Evolutionary conservation across 2,888 invertebrate genomes (phyloP).

Genomic region (Pycnomerus fuliginosus): DNA sequence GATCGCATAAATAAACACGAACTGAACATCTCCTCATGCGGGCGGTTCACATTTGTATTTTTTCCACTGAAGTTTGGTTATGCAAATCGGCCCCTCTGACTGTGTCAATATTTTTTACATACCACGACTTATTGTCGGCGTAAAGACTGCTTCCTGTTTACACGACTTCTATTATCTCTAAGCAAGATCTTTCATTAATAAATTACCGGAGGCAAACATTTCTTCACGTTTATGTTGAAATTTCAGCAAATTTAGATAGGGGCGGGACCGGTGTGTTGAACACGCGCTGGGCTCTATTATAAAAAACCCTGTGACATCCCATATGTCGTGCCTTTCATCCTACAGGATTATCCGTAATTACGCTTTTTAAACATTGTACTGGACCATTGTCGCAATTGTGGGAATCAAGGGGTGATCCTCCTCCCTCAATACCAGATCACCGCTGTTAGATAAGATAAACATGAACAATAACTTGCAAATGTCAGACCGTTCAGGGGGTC

Average conservation of each 20-base stretch:
- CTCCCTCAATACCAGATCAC: conserved; percentile 31
- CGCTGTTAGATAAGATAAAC: conserved; percentile 50
- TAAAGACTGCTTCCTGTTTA: no score
- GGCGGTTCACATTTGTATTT: conserved; percentile 6
- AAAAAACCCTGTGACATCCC: conserved; percentile 40
- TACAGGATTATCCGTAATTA: conserved; percentile 51
- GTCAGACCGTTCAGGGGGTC: conserved; percentile 30
- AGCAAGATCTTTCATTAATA: no score
- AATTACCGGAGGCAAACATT: no score
- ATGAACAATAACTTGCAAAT: conserved; percentile 41
- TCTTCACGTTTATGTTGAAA: no score
- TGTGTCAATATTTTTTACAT: conserved; percentile 42
- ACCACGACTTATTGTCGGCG: no score
- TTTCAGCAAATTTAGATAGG: no score
- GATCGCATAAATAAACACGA: conserved; percentile 19
- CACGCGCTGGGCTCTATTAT: conserved; percentile 15
- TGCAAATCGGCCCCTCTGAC: conserved; percentile 38
- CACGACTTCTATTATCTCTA: no score
- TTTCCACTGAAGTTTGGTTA: conserved; percentile 36
- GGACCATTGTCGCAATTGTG: conserved; percentile 49
- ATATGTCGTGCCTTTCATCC: conserved; percentile 48
- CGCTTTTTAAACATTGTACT: conserved; percentile 50
- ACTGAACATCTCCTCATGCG: conserved; percentile 7
- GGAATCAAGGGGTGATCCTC: conserved; percentile 47
- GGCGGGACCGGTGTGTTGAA: conserved; percentile 34